A percentile compares a stretch with the other conserved stretches of the same genome.
phyloP scores from a whole-genome alignment of 2,888 invertebrate species.

The Troides aeacus region DNA sequence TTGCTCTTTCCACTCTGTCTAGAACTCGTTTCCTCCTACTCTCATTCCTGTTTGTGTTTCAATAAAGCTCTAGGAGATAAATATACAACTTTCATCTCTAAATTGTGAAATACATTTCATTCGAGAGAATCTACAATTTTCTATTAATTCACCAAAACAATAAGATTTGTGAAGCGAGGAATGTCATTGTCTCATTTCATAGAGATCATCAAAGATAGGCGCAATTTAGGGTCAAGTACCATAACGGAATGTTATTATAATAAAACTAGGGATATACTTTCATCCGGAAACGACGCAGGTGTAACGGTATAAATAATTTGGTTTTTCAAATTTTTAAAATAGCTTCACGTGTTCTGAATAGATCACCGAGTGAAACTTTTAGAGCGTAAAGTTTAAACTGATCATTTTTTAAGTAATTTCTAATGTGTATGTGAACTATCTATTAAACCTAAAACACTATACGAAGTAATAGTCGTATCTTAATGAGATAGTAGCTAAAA shows the following conservation, averaged over 20 bases:
- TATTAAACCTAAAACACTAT: neutral
- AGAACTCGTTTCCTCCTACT: no score
- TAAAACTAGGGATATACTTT: neutral
- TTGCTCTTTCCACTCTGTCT: no score
- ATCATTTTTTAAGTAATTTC: neutral
- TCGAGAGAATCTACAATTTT: constrained; percentile 4
- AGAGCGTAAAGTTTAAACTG: neutral
- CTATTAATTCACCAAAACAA: constrained; percentile 8
- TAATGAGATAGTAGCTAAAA: no score
- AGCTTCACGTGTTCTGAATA: neutral
- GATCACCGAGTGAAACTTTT: neutral
- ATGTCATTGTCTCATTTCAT: constrained; percentile 7
- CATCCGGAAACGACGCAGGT: neutral
- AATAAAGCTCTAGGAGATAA: neutral
- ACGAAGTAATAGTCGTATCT: no score
- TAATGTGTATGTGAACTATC: neutral
- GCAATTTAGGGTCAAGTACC: constrained; percentile 18
- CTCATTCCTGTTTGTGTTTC: no score
- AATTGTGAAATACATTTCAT: neutral
- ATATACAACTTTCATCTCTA: neutral
- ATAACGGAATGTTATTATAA: constrained; percentile 2
- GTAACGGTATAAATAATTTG: constrained; percentile 9
- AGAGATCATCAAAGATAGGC: neutral
- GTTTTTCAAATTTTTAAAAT: no score
- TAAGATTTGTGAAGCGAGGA: constrained; percentile 4